phyloP scores from a whole-genome alignment of 2,113 vertebrate species.

The Cebus imitator region DNA sequence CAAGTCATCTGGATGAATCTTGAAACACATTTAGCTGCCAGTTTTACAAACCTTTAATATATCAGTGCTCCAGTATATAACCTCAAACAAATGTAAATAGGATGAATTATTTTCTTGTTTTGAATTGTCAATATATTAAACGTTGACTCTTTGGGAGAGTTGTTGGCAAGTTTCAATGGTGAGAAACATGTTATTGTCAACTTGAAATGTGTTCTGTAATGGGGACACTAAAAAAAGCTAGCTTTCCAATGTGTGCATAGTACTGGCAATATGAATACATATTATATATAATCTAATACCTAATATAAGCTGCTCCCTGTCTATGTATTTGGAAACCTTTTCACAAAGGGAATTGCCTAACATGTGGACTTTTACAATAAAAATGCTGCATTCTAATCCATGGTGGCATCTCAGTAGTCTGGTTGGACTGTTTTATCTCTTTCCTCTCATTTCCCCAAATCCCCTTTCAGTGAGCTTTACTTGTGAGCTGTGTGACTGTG shows the following conservation, averaged over 20 bases:
- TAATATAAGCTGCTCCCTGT: slow-evolving; percentile 78
- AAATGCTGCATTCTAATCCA: slow-evolving; percentile 88
- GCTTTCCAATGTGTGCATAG: slow-evolving; percentile 83
- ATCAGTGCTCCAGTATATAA: slow-evolving; percentile 81
- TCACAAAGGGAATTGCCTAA: slow-evolving; percentile 90
- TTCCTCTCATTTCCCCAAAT: neutral
- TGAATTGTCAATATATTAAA: slow-evolving; percentile 83
- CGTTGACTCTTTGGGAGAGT: slow-evolving; percentile 74
- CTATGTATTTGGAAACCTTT: slow-evolving; percentile 89
- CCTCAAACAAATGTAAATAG: slow-evolving; percentile 91
- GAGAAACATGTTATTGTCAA: slow-evolving; percentile 71
- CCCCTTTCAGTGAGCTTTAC: neutral
- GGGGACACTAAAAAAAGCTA: slow-evolving; percentile 66
- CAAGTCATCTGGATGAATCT: slow-evolving; percentile 73
- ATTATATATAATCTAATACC: slow-evolving; percentile 75
- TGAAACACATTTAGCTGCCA: slow-evolving; percentile 77
- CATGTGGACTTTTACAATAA: slow-evolving; percentile 96
- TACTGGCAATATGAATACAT: slow-evolving; percentile 82
- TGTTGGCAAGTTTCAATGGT: slow-evolving; percentile 69
- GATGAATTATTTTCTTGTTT: slow-evolving; percentile 80
- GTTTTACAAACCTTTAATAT: slow-evolving; percentile 77
- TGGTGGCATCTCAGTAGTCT: slow-evolving; percentile 53
- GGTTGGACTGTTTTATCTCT: slow-evolving; percentile 35
- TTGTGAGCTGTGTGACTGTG: neutral
- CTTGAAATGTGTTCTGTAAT: slow-evolving; percentile 72